A percentile compares a stretch with the other conserved stretches of the same genome.
phyloP scores from a whole-genome alignment of 2,888 invertebrate species.

The Atherix ibis region DNA sequence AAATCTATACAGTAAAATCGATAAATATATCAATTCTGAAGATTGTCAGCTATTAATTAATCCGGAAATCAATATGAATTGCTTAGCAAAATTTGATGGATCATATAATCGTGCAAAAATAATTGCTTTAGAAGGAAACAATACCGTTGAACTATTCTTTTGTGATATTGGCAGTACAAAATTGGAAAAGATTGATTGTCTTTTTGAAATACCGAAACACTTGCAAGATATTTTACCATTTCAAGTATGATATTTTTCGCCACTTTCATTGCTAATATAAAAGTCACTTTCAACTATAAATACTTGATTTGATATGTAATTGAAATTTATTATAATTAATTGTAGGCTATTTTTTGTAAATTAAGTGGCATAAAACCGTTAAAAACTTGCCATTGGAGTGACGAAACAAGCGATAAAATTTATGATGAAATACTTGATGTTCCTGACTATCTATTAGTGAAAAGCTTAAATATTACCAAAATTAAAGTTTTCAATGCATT shows the following conservation, averaged over 20 bases:
- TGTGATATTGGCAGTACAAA: constrained; percentile 11
- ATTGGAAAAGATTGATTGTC: not conserved
- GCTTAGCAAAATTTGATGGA: constrained; percentile 8
- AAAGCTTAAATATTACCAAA: constrained; percentile 2
- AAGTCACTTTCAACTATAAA: too few species aligned
- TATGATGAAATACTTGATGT: constrained; percentile 8
- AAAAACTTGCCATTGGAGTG: constrained; percentile 8
- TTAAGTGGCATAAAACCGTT: constrained; percentile 8
- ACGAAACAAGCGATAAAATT: constrained; percentile 8
- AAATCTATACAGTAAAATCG: constrained; percentile 6
- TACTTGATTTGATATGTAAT: too few species aligned
- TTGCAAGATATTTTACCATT: constrained; percentile 8
- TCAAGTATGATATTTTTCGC: constrained; percentile 6
- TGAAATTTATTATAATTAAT: too few species aligned
- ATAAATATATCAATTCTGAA: too few species aligned
- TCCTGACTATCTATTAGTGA: constrained; percentile 7
- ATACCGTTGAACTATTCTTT: constrained; percentile 9
- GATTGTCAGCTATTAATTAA: too few species aligned
- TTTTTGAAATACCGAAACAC: constrained; percentile 3
- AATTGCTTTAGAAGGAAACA: constrained; percentile 6
- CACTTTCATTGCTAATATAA: not conserved
- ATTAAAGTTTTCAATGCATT: constrained; percentile 4
- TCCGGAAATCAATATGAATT: constrained; percentile 9
- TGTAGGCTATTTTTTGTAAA: constrained; percentile 10
- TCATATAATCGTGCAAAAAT: constrained; percentile 10